Percentiles rank a stretch among this genome's conserved stretches.
These are phyloP conservation scores for Bilobella aurantiaca DNA, from an alignment of 1,140 invertebrate species.

Conservation along the genomic window DNA sequence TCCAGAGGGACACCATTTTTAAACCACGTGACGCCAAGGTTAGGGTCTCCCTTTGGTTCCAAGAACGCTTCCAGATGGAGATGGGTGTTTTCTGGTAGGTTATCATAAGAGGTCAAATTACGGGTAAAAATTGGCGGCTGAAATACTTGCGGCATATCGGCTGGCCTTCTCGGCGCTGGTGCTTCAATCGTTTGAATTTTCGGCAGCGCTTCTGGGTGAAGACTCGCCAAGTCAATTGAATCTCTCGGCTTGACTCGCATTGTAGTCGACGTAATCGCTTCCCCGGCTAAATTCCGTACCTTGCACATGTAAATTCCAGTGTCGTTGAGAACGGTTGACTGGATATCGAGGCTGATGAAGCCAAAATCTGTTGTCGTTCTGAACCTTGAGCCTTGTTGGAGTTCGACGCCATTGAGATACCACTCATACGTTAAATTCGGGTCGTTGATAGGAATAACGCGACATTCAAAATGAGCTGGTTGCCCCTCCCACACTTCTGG, in stretches of 20 bases:
- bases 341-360: constrained; percentile 83
- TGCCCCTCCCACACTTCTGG: constrained; percentile 86
- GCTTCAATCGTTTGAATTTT: constrained; percentile 56
- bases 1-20: constrained; percentile 72
- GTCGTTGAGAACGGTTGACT: constrained; percentile 75
- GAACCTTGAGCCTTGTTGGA: constrained; percentile 82
- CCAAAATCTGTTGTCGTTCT: constrained; percentile 86
- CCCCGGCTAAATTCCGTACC: constrained; percentile 78
- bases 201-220: constrained; percentile 78
- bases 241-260: constrained; percentile 61
- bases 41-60: constrained; percentile 90
- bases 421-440: constrained; percentile 79
- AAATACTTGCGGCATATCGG: constrained; percentile 60
- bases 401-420: constrained; percentile 85
- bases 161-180: constrained; percentile 45
- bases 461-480: constrained; percentile 88
- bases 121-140: constrained; percentile 83
- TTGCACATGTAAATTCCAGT: constrained; percentile 87
- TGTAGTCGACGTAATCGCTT: constrained; percentile 78
- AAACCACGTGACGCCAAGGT: constrained; percentile 78
- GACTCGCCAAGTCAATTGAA: constrained; percentile 45
- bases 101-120: constrained; percentile 74
- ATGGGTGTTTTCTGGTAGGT: constrained; percentile 76
- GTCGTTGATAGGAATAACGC: constrained; percentile 91
- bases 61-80: constrained; percentile 88